These are phyloP conservation scores for Brevimyrus niger DNA, from an alignment of 2,113 vertebrate species.

Conservation along the genomic window DNA sequence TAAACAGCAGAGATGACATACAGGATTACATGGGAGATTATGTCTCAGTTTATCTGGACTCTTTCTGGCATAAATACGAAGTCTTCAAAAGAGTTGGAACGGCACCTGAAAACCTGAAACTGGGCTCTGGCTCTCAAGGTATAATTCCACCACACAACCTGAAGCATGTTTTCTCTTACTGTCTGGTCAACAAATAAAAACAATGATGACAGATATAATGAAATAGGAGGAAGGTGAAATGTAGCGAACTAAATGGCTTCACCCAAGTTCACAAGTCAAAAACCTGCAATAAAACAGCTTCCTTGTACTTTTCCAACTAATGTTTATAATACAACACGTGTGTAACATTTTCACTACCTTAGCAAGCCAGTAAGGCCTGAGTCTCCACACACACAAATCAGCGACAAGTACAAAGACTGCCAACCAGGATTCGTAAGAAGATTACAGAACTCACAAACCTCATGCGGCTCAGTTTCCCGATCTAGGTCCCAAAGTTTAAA, in stretches of 20 bases:
- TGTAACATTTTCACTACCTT: not conserved
- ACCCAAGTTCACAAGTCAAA: not conserved
- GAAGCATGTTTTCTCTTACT: not conserved
- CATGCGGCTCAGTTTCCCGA: constrained; percentile 35
- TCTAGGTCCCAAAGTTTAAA: constrained; percentile 52
- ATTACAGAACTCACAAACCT: constrained; percentile 60
- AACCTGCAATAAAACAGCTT: not conserved
- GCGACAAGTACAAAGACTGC: not conserved
- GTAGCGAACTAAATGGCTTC: not conserved
- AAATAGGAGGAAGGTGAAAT: not conserved
- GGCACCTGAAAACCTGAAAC: not conserved
- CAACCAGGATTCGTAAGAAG: constrained; percentile 23
- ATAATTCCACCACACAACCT: constrained; percentile 6
- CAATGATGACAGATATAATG: not conserved
- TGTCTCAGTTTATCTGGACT: not conserved
- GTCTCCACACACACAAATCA: not conserved
- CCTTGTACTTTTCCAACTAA: not conserved
- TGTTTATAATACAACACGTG: not conserved
- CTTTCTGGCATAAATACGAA: not conserved
- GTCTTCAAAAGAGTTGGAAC: not conserved
- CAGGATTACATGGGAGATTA: not conserved
- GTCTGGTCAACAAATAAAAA: not conserved
- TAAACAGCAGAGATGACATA: not conserved
- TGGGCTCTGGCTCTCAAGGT: not conserved
- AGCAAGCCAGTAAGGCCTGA: not conserved